Evolutionary conservation across 2,113 vertebrate species (phyloP).

Genomic region (Oxygymnocypris stewartii): DNA sequence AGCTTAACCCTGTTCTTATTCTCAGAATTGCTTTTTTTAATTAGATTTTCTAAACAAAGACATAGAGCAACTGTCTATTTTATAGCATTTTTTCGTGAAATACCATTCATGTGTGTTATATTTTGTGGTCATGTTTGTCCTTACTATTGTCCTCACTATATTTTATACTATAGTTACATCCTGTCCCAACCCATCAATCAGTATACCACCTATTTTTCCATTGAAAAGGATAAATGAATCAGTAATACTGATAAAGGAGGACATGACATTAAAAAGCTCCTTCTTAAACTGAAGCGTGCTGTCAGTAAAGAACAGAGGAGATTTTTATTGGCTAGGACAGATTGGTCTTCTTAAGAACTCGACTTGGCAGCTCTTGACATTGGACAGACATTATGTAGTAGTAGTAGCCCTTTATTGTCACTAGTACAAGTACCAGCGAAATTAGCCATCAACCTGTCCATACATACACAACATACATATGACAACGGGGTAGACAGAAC

Average conservation of each 20-base stretch:
- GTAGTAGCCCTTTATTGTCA: no score
- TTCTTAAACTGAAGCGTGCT: constrained; percentile 5
- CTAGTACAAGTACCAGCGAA: no score
- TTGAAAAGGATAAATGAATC: not conserved
- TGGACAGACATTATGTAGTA: not conserved
- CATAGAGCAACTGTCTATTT: not conserved
- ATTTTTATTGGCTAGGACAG: not conserved
- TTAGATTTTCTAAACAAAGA: not conserved
- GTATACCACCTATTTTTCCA: not conserved
- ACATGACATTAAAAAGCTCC: not conserved
- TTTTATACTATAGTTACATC: not conserved
- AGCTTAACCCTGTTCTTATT: not conserved
- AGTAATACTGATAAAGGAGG: not conserved
- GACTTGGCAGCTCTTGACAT: not conserved
- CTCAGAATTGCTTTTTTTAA: not conserved
- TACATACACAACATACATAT: no score
- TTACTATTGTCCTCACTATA: not conserved
- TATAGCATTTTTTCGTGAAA: not conserved
- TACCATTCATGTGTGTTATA: not conserved
- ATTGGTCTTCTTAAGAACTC: not conserved
- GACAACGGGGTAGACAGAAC: no score
- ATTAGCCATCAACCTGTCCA: no score
- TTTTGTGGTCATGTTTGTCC: not conserved
- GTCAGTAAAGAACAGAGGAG: not conserved
- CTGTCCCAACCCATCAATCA: not conserved